Percentiles rank a stretch among this genome's conserved stretches.
These are phyloP conservation scores for Lytechinus variegatus DNA, from an alignment of 35 echinoderm and acorn worm genomes.

Conservation along the genomic window DNA sequence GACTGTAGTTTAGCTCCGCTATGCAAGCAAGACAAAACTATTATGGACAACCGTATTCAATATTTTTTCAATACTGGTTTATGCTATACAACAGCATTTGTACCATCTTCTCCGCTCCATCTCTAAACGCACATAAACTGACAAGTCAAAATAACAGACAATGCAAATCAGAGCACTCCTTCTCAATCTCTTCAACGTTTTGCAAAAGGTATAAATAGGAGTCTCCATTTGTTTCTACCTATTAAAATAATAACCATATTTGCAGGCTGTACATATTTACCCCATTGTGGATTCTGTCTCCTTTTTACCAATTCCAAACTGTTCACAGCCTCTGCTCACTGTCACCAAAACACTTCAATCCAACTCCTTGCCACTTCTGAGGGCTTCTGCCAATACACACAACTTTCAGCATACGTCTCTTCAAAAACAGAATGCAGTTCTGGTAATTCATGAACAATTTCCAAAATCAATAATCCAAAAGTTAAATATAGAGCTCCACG, in stretches of 20 bases:
- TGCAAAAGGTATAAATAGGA: neutral
- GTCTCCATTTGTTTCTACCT: too few species aligned
- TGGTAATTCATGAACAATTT: neutral
- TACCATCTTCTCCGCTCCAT: too few species aligned
- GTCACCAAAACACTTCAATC: too few species aligned
- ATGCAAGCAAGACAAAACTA: too few species aligned
- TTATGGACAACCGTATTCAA: too few species aligned
- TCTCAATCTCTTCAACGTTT: neutral
- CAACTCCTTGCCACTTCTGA: neutral
- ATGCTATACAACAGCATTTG: too few species aligned
- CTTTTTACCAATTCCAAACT: neutral
- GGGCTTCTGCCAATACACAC: neutral
- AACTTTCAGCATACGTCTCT: neutral
- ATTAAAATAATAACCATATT: too few species aligned
- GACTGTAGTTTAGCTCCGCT: too few species aligned
- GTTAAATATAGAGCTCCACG: neutral
- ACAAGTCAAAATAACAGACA: too few species aligned
- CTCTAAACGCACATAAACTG: too few species aligned
- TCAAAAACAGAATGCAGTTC: constrained; percentile 1
- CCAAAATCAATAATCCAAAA: neutral
- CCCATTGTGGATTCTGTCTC: neutral
- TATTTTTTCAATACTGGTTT: too few species aligned
- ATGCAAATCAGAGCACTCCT: too few species aligned
- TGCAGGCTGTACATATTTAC: neutral
- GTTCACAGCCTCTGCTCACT: neutral